Conservation (phyloP, 2,113 vertebrate genomes). For the Apteryx owenii region DNA sequence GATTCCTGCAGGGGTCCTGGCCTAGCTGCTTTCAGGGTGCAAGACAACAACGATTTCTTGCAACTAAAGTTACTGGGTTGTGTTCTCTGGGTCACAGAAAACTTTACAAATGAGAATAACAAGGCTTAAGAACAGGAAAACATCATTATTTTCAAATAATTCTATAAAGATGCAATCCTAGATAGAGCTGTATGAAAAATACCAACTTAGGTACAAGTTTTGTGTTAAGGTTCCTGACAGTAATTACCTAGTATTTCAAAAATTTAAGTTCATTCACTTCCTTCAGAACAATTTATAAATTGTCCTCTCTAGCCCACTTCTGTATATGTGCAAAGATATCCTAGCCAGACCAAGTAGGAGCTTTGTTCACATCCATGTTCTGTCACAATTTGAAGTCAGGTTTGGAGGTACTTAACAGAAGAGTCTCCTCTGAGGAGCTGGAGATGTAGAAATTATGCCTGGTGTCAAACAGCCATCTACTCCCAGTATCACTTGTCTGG, state of each 20-base stretch:
- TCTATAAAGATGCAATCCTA: neutral
- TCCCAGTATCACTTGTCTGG: neutral
- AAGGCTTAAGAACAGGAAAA: neutral
- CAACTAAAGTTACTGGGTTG: neutral
- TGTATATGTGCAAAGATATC: neutral
- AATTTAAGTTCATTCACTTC: neutral
- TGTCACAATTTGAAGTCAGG: neutral
- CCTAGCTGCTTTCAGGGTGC: neutral
- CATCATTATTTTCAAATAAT: neutral
- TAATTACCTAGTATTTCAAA: neutral
- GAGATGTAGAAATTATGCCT: neutral
- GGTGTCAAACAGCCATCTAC: neutral
- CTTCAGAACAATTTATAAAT: neutral
- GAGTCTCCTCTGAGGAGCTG: neutral
- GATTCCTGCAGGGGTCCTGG: neutral
- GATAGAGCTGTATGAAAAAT: neutral
- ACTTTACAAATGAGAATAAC: neutral
- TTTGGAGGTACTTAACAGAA: neutral
- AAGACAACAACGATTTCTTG: neutral
- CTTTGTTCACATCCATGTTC: neutral
- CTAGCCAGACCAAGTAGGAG: neutral
- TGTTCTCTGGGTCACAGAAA: neutral
- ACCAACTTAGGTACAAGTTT: neutral
- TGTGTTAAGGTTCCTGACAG: neutral
- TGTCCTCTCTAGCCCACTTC: neutral